Percentiles rank a stretch among this genome's conserved stretches.
Evolutionary conservation across 2,113 vertebrate species (phyloP).

Genomic region (Lethenteron camtschaticum): DNA sequence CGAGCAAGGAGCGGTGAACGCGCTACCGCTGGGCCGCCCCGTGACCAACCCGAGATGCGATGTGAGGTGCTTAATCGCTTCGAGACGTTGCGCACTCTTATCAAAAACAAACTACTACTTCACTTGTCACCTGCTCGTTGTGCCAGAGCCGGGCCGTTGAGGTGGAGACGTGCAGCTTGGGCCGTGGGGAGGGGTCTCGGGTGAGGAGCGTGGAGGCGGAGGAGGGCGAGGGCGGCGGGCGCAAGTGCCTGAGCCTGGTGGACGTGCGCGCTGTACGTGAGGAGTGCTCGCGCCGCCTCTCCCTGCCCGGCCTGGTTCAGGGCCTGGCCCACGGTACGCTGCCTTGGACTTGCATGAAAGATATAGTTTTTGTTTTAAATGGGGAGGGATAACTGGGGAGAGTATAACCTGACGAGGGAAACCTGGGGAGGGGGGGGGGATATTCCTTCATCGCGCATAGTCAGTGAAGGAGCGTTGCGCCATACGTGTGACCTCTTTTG

Average conservation of each 20-base stretch:
- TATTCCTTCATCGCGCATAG: too few species aligned
- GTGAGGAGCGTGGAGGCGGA: background rate
- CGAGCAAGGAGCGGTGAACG: too few species aligned
- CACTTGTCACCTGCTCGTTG: background rate
- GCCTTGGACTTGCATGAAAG: too few species aligned
- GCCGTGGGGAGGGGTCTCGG: background rate
- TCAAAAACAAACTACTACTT: background rate
- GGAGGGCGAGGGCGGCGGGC: background rate
- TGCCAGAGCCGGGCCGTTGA: background rate
- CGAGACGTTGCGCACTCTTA: background rate
- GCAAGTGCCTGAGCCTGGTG: conserved; percentile 82
- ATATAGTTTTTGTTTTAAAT: conserved; percentile 11
- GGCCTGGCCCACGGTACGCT: conserved; percentile 60
- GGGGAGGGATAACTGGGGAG: too few species aligned
- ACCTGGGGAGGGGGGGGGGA: too few species aligned
- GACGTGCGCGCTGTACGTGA: conserved; percentile 81
- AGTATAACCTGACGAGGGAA: too few species aligned
- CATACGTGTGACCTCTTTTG: too few species aligned
- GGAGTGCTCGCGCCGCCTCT: conserved; percentile 64
- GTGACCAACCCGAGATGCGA: too few species aligned
- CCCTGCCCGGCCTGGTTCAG: conserved; percentile 56
- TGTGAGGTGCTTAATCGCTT: too few species aligned
- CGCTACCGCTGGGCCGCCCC: too few species aligned
- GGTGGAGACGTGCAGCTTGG: background rate
- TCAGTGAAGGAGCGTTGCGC: too few species aligned